Conservation (phyloP, 2,888 invertebrate genomes). For the Odontocerum albicorne region DNA sequence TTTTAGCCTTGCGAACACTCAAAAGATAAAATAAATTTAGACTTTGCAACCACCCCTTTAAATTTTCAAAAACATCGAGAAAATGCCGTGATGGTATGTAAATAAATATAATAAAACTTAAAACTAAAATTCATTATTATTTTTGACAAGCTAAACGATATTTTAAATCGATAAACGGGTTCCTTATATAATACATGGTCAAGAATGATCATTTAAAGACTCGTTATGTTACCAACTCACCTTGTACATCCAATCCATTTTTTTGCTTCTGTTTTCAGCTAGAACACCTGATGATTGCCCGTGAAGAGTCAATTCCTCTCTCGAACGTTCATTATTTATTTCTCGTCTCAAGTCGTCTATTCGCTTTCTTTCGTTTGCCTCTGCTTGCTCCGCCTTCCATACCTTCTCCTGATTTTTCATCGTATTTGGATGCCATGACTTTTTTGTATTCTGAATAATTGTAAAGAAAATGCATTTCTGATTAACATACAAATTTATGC, state of each 20-base stretch:
- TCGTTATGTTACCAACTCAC: too few relatives aligned
- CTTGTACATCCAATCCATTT: constrained; percentile 90
- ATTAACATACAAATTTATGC: not conserved
- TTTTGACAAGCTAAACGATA: too few relatives aligned
- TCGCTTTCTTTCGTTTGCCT: constrained; percentile 67
- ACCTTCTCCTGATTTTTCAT: constrained; percentile 77
- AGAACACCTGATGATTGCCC: constrained; percentile 57
- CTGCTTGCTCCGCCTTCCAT: constrained; percentile 77
- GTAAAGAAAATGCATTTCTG: constrained; percentile 26
- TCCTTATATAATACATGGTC: too few relatives aligned
- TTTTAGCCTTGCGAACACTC: too few relatives aligned
- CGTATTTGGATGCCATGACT: constrained; percentile 80
- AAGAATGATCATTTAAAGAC: too few relatives aligned
- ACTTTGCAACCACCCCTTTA: too few relatives aligned
- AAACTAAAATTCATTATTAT: too few relatives aligned
- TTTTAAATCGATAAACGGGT: too few relatives aligned
- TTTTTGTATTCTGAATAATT: constrained; percentile 75
- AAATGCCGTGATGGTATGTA: too few relatives aligned
- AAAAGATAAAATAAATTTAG: too few relatives aligned
- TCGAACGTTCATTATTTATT: constrained; percentile 65
- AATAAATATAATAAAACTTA: too few relatives aligned
- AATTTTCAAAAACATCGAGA: too few relatives aligned
- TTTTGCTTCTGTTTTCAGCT: constrained; percentile 55
- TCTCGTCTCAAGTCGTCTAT: constrained; percentile 69
- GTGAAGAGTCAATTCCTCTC: constrained; percentile 65